Percentiles rank a stretch among this genome's conserved stretches.
Conservation (phyloP, 2,113 vertebrate genomes). For the Sylvia atricapilla region DNA sequence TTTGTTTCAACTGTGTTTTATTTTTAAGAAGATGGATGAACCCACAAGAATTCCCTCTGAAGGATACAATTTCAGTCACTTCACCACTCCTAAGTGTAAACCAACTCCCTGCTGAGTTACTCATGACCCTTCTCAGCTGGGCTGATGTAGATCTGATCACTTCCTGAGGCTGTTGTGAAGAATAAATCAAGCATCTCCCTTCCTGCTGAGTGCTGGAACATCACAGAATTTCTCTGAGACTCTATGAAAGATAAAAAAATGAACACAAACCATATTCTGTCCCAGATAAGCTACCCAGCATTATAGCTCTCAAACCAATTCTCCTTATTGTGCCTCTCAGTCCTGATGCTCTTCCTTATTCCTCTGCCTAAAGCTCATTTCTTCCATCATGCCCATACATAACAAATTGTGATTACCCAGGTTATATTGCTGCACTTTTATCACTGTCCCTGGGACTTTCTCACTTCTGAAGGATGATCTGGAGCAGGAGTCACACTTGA, state of each 20-base stretch:
- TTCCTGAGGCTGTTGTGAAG: neutral
- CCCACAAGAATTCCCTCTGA: neutral
- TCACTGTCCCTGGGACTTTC: neutral
- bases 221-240: neutral
- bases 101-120: neutral
- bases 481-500: neutral
- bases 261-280: neutral
- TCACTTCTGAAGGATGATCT: neutral
- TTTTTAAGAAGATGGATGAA: neutral
- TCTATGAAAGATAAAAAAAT: neutral
- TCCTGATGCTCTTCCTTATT: neutral
- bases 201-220: neutral
- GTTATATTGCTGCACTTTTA: neutral
- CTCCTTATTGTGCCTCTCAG: neutral
- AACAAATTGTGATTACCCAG: neutral
- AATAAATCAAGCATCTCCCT: neutral
- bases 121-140: neutral
- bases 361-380: neutral
- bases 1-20: neutral
- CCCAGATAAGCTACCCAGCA: neutral
- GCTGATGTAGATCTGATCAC: neutral
- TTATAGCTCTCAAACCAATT: neutral
- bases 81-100: neutral
- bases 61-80: neutral
- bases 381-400: neutral